These are phyloP conservation scores for Chlorops oryzae DNA, from an alignment of 1,140 invertebrate species.

Conservation along the genomic window DNA sequence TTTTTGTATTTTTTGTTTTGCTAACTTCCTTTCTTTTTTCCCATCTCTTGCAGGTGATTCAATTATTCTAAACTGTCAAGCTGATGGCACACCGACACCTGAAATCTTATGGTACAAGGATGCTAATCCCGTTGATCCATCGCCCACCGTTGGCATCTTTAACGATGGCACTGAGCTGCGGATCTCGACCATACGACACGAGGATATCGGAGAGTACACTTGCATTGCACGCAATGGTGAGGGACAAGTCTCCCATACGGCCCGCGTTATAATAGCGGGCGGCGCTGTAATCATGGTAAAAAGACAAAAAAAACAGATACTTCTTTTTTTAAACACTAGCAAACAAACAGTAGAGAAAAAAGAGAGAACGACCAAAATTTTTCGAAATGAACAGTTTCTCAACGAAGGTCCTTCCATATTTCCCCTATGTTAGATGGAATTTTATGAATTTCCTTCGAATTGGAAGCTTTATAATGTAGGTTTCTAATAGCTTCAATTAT, in stretches of 20 bases:
- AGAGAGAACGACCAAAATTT: too few species aligned
- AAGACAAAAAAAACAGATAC: slow-evolving; percentile 28
- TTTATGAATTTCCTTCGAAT: too few species aligned
- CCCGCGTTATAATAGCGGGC: slow-evolving; percentile 91
- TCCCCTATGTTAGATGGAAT: too few species aligned
- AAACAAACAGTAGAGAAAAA: too few species aligned
- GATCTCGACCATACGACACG: slow-evolving; percentile 81
- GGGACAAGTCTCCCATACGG: slow-evolving; percentile 88
- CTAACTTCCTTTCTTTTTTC: slow-evolving; percentile 17
- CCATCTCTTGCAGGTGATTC: slow-evolving; percentile 64
- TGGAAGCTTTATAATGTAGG: too few species aligned
- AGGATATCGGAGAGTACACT: slow-evolving; percentile 92
- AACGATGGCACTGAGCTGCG: slow-evolving; percentile 87
- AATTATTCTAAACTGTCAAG: slow-evolving; percentile 91
- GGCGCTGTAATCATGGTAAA: slow-evolving; percentile 66
- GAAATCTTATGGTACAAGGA: slow-evolving; percentile 89
- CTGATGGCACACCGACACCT: slow-evolving; percentile 83
- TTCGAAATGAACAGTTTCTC: too few species aligned
- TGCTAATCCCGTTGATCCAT: slow-evolving; percentile 80
- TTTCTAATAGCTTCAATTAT: too few species aligned
- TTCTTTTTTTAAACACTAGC: slow-evolving; percentile 9
- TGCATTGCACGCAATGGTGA: slow-evolving; percentile 91
- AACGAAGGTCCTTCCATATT: too few species aligned
- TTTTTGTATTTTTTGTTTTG: background rate
- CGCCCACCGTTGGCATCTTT: slow-evolving; percentile 76